Evolutionary conservation across 2,113 vertebrate species (phyloP), one percentile per base, ranked within the genome.

Genomic region (Genyomyrus donnyi): DNA sequence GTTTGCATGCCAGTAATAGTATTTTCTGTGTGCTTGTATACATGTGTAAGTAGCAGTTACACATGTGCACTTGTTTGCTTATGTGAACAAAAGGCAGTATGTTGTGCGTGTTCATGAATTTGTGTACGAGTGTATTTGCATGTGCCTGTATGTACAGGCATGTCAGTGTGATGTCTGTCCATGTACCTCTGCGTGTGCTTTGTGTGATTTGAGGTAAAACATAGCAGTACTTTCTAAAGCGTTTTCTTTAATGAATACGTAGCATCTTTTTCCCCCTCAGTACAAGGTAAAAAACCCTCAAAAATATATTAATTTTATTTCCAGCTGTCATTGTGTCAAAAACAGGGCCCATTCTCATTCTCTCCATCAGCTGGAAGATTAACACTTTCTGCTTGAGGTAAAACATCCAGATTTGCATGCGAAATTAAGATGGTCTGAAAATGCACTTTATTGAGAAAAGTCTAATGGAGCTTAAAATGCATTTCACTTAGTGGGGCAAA

Each of bases 361-460:
- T 42, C 6, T 8, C 31, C 17, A 17, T 35, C 13, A 6, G 74
- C 17, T 39, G 74, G 35, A 42, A 80, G 6, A 80, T 42, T 7
- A 39, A 19, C 74, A 42, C 31, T 80, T 42, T 70, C n/a, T 31
- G 62, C 27, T 80, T 80, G 5, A 39, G 27, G n/a, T n/a, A 50
- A 85, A 86, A 86, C 84, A 86, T 86, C 84, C 84, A 86, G n/a
- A 86, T 31, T 48, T 48, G 24, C 45, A n/a, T 48, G 46, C 9
- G 9, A 49, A 48, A 86, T 49, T 50, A 46, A 86, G 45, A 31
- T 50, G 24, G 83, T 86, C 84, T 86, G 24, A 86, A 86, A 86
- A 86, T 27, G 24, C 84, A 86, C 84, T 86, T 86, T 86, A 86
- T 86, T 86, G 84, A 24, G 48, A 86, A 50, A 86, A 42, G 17